These are phyloP conservation scores for Cairina moschata DNA, from an alignment of 2,113 vertebrate species.

Conservation along the genomic window DNA sequence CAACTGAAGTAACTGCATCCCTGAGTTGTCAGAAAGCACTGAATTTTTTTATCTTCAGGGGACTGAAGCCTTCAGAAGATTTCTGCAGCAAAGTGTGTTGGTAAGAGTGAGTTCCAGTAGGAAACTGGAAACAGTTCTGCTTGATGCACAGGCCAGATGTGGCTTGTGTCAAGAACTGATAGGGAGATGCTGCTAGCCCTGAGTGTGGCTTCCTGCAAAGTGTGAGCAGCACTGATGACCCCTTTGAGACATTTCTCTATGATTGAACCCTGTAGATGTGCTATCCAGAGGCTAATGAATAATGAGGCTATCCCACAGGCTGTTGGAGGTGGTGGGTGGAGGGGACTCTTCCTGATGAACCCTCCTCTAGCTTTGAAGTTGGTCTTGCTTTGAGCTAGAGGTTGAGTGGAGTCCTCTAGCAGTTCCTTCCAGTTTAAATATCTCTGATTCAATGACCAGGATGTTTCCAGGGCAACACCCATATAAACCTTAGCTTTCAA, in stretches of 20 bases:
- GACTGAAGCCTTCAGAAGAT: background rate
- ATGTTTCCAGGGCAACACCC: background rate
- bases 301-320: background rate
- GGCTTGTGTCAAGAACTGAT: background rate
- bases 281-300: background rate
- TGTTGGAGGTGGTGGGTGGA: background rate
- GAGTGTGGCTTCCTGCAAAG: background rate
- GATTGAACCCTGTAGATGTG: background rate
- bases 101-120: background rate
- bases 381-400: background rate
- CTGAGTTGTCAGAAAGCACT: background rate
- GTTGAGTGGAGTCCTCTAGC: background rate
- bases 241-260: background rate
- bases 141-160: background rate
- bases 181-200: background rate
- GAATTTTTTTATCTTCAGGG: background rate
- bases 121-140: background rate
- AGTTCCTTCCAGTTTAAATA: background rate
- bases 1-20: background rate
- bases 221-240: accelerated
- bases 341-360: background rate
- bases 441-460: background rate
- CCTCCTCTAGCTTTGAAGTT: background rate
- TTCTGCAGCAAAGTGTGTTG: background rate
- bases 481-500: background rate